Evolutionary conservation across 2,797 vertebrate genomes (phyloP).

Genomic region (Darevskia nairensis): DNA sequence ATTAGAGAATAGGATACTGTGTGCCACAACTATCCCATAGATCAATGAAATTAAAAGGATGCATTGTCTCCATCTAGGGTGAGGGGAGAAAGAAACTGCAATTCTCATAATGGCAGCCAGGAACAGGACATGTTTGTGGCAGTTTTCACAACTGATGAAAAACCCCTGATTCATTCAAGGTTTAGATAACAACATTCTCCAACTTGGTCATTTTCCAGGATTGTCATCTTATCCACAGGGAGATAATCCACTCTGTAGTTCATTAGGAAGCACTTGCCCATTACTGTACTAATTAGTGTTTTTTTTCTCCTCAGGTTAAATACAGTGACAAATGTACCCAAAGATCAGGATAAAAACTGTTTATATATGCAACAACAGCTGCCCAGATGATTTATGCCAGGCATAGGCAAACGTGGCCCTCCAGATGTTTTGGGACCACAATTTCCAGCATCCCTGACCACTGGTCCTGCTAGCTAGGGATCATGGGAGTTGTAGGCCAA

Average conservation of each 20-base stretch:
- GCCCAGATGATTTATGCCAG: too few relatives aligned
- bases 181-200: background rate
- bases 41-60: background rate
- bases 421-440: too few relatives aligned
- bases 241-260: background rate
- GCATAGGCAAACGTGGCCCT: too few relatives aligned
- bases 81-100: background rate
- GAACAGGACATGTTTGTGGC: background rate
- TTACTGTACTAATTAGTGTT: background rate
- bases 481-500: too few relatives aligned
- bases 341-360: too few relatives aligned
- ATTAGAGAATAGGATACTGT: background rate
- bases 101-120: background rate
- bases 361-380: too few relatives aligned
- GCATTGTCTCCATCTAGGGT: background rate
- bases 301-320: background rate
- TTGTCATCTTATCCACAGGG: background rate
- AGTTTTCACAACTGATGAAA: background rate
- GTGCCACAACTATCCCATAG: background rate
- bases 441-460: too few relatives aligned
- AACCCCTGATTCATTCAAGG: background rate
- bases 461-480: too few relatives aligned
- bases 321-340: background rate
- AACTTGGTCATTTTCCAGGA: background rate
- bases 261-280: background rate